Conservation (phyloP, 2,888 invertebrate species). For the Callinectes sapidus region DNA sequence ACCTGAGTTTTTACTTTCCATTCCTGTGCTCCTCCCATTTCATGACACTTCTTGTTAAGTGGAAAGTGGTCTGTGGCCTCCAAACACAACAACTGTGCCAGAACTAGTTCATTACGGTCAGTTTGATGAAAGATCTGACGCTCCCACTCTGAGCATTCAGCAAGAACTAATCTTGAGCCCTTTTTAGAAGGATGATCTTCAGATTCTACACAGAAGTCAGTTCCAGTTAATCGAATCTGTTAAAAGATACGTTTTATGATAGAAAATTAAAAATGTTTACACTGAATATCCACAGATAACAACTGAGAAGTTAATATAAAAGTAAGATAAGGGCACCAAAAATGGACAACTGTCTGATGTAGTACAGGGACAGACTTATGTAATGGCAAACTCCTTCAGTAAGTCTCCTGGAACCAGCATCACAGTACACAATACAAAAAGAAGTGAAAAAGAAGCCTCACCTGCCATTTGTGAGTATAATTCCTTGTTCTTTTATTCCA, state of each 20-base stretch:
- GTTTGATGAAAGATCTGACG: constrained; percentile 71
- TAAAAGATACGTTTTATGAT: background rate
- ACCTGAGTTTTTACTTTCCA: constrained; percentile 90
- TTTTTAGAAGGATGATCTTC: constrained; percentile 80
- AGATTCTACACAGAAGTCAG: constrained; percentile 84
- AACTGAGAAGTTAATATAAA: background rate
- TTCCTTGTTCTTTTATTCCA: constrained; percentile 84
- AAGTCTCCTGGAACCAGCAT: background rate
- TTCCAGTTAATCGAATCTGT: constrained; percentile 60
- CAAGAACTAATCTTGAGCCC: constrained; percentile 84
- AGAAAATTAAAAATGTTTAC: background rate
- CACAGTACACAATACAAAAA: background rate
- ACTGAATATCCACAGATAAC: background rate
- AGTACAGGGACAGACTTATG: background rate
- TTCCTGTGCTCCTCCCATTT: constrained; percentile 92
- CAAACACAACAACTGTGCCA: constrained; percentile 89
- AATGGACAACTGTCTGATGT: background rate
- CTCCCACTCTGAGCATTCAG: constrained; percentile 81
- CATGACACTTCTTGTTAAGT: constrained; percentile 92
- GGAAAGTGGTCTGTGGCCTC: constrained; percentile 83
- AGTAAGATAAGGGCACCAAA: background rate
- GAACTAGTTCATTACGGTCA: constrained; percentile 86
- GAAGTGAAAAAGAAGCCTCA: constrained; percentile 63
- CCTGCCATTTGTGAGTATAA: constrained; percentile 75
- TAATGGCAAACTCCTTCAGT: background rate